Evolutionary conservation across 1,140 invertebrate species (phyloP).

Genomic region (Littorina saxatilis): DNA sequence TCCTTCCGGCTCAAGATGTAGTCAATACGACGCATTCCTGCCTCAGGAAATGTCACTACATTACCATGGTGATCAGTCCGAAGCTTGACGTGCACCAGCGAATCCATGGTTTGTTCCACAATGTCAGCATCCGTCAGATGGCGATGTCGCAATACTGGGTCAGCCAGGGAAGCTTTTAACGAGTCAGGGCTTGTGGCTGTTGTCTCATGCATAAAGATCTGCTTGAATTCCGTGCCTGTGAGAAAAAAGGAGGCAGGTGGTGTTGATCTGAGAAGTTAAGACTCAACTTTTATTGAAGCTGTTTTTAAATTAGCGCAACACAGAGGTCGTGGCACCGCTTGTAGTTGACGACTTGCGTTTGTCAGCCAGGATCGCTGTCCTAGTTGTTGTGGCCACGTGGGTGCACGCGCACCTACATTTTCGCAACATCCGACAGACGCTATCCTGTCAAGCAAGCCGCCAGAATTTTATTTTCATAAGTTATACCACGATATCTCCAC

Average conservation of each 20-base stretch:
- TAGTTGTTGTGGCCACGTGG: too few relatives aligned
- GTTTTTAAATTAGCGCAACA: too few relatives aligned
- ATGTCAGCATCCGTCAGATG: constrained; percentile 56
- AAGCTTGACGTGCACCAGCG: constrained; percentile 38
- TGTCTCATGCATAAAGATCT: constrained; percentile 43
- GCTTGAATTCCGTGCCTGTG: constrained; percentile 53
- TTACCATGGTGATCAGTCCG: constrained; percentile 50
- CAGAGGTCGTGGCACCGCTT: too few relatives aligned
- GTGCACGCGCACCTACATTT: too few relatives aligned
- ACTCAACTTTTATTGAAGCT: too few relatives aligned
- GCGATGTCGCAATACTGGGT: constrained; percentile 51
- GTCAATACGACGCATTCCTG: constrained; percentile 56
- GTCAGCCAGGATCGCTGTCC: too few relatives aligned
- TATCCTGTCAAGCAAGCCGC: too few relatives aligned
- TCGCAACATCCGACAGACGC: too few relatives aligned
- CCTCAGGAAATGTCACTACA: constrained; percentile 42
- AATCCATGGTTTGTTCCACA: constrained; percentile 42
- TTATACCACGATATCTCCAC: too few relatives aligned
- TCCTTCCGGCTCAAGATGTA: constrained; percentile 50
- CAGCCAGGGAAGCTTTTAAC: constrained; percentile 44
- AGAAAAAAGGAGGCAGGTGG: constrained; percentile 16
- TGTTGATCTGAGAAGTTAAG: too few relatives aligned
- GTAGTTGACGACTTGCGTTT: too few relatives aligned
- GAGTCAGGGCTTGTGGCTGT: constrained; percentile 47
- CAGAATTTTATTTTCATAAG: too few relatives aligned